Evolutionary conservation across 30 jellyfish, hydroid and myxozoan genomes (phyloP), one percentile per base, ranked within the genome.

Genomic region (Pseudorhiza aurosa): DNA sequence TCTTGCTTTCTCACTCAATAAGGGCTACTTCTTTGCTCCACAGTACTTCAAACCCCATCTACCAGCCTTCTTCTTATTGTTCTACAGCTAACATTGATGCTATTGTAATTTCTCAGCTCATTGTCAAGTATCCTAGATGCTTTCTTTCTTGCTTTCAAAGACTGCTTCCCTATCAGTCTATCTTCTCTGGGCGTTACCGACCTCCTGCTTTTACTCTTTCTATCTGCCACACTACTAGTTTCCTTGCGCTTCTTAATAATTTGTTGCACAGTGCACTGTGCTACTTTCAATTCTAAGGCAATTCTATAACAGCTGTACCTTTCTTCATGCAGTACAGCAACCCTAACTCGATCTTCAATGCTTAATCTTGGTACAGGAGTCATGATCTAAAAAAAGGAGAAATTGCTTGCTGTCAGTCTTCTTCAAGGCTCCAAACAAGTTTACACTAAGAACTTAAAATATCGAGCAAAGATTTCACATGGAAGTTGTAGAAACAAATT

Each of bases 51-150:
- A 22, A 22, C 82, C 80, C 40, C 15, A 4, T 75, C 77, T 12
- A 53, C 26, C 8, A 75, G 88, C 62, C 85, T 55, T 45, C 77
- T 75, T 18, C 85, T 59, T n/a, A 74, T 51, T 47, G 85, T 51
- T 47, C 62, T 47, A 15, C 26, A n/a, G 25, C 21, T 4, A 6
- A 47, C 62, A 6, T 25, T 58, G 6, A 58, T 25, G 2, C 12
- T 7, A n/a, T 47, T 8, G 2, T 47, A 21, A 47, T n/a, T 47
- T 6, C 21, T 47, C 62, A 47, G 18, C 18, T 47, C 62, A 47
- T 47, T 47, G 8, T 21, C 62, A 3, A 47, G 18, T 4, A n/a
- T 47, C 21, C 25, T 47, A 8, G 62, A 47, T 9, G 62, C 5
- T 47, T 47, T 47, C 18, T 15, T 47, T 15, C 62, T 9, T 8